Percentiles rank a stretch among this genome's conserved stretches.
These are phyloP conservation scores for Notothenia coriiceps DNA, from an alignment of 2,113 vertebrate species.

Conservation along the genomic window DNA sequence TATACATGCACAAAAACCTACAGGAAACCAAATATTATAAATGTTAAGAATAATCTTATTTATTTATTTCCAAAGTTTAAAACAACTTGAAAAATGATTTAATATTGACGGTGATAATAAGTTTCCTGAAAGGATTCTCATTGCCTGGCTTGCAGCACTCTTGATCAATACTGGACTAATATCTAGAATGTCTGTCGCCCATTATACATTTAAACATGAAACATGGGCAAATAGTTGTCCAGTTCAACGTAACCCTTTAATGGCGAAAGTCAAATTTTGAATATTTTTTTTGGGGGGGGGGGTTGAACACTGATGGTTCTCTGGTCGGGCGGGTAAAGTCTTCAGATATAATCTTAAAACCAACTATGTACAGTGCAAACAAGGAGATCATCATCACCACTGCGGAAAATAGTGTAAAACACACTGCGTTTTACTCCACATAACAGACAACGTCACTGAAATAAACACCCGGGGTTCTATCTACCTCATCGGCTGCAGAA, in stretches of 20 bases:
- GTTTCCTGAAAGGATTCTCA: no score
- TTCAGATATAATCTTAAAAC: constrained; percentile 21
- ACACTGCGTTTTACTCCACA: constrained; percentile 70
- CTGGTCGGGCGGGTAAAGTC: constrained; percentile 10
- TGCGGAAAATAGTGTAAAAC: constrained; percentile 63
- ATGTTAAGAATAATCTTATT: no score
- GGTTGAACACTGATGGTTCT: constrained; percentile 23
- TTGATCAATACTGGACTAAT: no score
- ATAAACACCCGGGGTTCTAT: constrained; percentile 50
- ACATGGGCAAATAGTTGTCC: no score
- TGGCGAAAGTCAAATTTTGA: constrained; percentile 20
- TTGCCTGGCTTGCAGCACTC: no score
- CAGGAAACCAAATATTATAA: no score
- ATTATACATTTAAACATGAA: no score
- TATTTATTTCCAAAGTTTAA: no score
- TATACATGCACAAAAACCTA: no score
- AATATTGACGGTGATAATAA: no score
- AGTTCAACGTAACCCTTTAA: not conserved
- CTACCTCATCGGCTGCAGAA: constrained; percentile 45
- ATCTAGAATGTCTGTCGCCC: no score
- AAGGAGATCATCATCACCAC: constrained; percentile 34
- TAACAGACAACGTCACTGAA: constrained; percentile 67
- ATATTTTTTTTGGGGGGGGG: not conserved
- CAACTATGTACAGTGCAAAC: constrained; percentile 75
- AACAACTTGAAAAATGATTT: no score